These are phyloP conservation scores for Drosophila neocordata DNA, from an alignment of 1,140 invertebrate genomes.

Conservation along the genomic window DNA sequence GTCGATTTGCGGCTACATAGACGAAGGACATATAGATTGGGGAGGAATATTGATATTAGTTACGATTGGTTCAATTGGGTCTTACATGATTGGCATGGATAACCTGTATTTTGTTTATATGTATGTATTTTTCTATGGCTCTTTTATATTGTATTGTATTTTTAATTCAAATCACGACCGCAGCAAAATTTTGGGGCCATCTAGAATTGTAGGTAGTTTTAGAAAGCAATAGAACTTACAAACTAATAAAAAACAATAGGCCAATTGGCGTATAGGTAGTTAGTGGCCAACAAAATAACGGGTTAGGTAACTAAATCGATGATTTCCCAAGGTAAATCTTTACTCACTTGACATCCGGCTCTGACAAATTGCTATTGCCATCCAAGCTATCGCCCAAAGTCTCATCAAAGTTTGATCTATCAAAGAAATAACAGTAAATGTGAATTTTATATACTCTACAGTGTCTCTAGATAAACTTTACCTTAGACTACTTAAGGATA, in stretches of 20 bases:
- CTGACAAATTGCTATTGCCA: constrained; percentile 63
- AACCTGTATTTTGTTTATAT: constrained; percentile 61
- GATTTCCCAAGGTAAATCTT: not conserved
- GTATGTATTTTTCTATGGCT: constrained; percentile 37
- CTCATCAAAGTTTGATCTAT: constrained; percentile 67
- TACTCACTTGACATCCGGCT: constrained; percentile 64
- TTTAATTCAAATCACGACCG: constrained; percentile 62
- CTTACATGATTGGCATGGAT: constrained; percentile 35
- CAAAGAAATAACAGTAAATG: not conserved
- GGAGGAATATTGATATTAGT: constrained; percentile 23
- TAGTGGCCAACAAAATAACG: constrained; percentile 49
- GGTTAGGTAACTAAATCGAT: constrained; percentile 21
- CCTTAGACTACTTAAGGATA: constrained; percentile 60
- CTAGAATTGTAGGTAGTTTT: constrained; percentile 70
- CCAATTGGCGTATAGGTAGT: constrained; percentile 51
- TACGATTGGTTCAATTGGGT: constrained; percentile 8
- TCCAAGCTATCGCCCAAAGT: constrained; percentile 66
- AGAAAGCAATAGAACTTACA: constrained; percentile 43
- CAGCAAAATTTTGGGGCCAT: constrained; percentile 51
- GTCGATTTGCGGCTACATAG: constrained; percentile 31
- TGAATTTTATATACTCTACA: not conserved
- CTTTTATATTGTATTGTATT: constrained; percentile 19
- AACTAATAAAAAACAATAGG: constrained; percentile 30
- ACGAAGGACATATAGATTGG: constrained; percentile 13
- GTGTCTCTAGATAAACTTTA: constrained; percentile 5